Conservation (phyloP, 2,797 vertebrate species). For the Lophotriccus pileatus region DNA sequence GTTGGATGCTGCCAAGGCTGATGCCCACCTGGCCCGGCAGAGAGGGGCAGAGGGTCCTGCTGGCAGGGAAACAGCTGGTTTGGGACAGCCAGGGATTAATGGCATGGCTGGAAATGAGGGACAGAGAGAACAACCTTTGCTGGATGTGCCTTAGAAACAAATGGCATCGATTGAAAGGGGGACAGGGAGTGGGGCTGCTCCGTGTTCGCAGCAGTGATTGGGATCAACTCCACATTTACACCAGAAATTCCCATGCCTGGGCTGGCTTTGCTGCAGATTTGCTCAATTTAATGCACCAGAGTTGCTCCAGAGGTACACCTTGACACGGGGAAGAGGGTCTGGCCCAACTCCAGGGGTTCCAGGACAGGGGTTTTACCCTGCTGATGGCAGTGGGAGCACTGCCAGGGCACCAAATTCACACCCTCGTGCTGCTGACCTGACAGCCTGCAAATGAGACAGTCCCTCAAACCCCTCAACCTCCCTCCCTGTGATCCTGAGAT, state of each 20-base stretch:
- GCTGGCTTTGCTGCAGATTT: neutral
- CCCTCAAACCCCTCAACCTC: neutral
- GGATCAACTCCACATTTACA: neutral
- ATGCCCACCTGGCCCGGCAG: neutral
- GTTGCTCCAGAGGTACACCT: neutral
- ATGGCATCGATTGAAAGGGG: neutral
- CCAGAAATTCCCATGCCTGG: neutral
- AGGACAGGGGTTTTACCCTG: neutral
- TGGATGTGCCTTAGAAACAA: neutral
- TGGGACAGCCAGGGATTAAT: neutral
- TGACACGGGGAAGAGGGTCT: fast-evolving
- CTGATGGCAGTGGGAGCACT: neutral
- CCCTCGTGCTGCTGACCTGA: neutral
- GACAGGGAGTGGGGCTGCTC: neutral
- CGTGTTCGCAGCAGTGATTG: fast-evolving
- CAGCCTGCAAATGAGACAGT: neutral
- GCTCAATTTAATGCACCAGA: neutral
- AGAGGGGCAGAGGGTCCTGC: neutral
- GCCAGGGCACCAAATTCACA: neutral
- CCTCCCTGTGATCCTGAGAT: neutral
- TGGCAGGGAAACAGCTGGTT: neutral
- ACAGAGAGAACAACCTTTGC: neutral
- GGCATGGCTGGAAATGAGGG: neutral
- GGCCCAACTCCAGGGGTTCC: neutral
- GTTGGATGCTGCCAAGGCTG: neutral